Base-by-base conservation (phyloP, 2,888 invertebrate genomes). In the Trisateles emortualis region DNA sequence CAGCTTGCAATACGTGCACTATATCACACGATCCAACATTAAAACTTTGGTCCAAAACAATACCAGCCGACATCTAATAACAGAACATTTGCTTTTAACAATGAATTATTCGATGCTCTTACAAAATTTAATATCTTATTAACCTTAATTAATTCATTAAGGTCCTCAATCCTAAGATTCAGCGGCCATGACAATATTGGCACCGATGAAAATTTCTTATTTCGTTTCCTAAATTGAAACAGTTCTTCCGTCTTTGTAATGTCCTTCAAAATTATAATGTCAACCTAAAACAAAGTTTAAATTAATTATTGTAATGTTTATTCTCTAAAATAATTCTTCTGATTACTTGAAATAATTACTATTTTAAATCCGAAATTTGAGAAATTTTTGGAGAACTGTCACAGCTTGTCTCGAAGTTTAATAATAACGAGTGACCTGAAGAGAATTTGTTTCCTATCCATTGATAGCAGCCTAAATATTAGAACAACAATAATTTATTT, bases 111-210 rank as follows among this genome's bases (percentile, higher is more conserved):
- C 47, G 35, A 32, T 53, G 54, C 24, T 35, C 50, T 61, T 51
- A 62, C 55, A 61, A 71, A 74, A 69, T 64, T 36, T 41, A 53
- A 67, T 59, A 57, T 58, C 63, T 67, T 70, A 78, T 65, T 75
- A 71, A 76, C 74, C 73, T 64, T 74, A 70, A 78, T 78, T 72
- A 79, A 74, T 74, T 78, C 72, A 68, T 66, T 64, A 52, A 71
- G 44, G 47, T 67, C 69, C 24, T 79, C 75, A 50, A 71, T 68
- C 56, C 62, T 36, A 41, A 71, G 64, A 59, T 67, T 57, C 39
- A 70, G 53, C 26, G 75, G 64, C 75, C 72, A 76, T 46, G 71
- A 58, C 52, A 77, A 62, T 68, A 78, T 70, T 50, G 76, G 75
- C 57, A 69, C 59, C 8, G 74, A 72, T 59, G 59, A 51, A 33